phyloP scores from a whole-genome alignment of 2,113 vertebrate species.

The Solea senegalensis region DNA sequence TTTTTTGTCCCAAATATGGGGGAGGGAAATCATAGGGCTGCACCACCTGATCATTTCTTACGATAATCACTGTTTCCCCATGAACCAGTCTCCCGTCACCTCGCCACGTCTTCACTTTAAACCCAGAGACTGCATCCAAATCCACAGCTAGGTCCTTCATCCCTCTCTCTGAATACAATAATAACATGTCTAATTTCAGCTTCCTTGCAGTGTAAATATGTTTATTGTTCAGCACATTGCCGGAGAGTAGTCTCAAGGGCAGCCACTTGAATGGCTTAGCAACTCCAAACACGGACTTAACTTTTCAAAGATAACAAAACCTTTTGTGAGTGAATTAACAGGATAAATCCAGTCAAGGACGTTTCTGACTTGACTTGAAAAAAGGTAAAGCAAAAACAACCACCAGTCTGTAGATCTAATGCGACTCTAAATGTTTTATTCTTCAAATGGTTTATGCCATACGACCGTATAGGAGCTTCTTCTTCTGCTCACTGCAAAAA shows the following conservation, averaged over 20 bases:
- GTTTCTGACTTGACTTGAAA: too few relatives aligned
- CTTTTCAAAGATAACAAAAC: not conserved
- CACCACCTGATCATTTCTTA: constrained; percentile 1
- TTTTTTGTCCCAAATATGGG: constrained; percentile 36
- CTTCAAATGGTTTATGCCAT: constrained; percentile 37
- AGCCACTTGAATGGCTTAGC: constrained; percentile 28
- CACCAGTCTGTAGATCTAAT: constrained; percentile 38
- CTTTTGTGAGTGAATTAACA: too few relatives aligned
- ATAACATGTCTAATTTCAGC: constrained; percentile 59
- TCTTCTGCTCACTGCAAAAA: constrained; percentile 10
- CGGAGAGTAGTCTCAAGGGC: constrained; percentile 37
- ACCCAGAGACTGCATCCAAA: constrained; percentile 16
- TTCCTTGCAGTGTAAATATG: constrained; percentile 18
- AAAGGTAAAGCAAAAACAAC: too few relatives aligned
- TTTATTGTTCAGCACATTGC: constrained; percentile 43
- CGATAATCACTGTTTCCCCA: constrained; percentile 18
- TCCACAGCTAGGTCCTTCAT: constrained; percentile 21
- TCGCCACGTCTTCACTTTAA: constrained; percentile 24
- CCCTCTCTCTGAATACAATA: constrained; percentile 49
- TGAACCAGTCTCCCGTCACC: constrained; percentile 3
- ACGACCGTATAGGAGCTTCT: constrained; percentile 34
- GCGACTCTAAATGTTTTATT: constrained; percentile 42
- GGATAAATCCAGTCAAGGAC: too few relatives aligned
- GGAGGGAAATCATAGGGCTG: constrained; percentile 22
- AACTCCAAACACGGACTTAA: constrained; percentile 56